Conservation (phyloP, 2,113 vertebrate species). For the Cromileptes altivelis region DNA sequence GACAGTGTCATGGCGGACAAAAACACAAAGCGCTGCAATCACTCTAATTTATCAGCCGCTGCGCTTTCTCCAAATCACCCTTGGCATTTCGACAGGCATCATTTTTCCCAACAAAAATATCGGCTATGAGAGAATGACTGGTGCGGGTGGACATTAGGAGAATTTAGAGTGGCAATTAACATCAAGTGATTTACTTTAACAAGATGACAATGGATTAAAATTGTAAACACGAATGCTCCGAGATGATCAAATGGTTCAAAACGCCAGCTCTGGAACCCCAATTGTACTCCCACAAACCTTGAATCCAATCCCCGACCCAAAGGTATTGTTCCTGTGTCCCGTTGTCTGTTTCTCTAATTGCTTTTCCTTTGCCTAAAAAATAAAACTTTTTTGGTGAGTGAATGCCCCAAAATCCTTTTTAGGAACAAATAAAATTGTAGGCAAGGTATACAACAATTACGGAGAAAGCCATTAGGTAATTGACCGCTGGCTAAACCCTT, state of each 20-base stretch:
- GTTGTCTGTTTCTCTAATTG: constrained; percentile 20
- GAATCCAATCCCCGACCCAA: constrained; percentile 14
- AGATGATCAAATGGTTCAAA: constrained; percentile 39
- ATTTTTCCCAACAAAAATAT: constrained; percentile 1
- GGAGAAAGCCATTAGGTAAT: constrained; percentile 59
- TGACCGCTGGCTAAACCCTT: constrained; percentile 29
- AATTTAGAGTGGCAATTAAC: constrained; percentile 22
- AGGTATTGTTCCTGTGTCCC: constrained; percentile 36
- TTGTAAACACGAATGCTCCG: constrained; percentile 19
- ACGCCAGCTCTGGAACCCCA: not conserved
- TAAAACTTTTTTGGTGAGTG: constrained; percentile 22
- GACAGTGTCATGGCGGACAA: constrained; percentile 4
- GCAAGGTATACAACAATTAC: constrained; percentile 26
- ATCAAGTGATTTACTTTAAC: constrained; percentile 21
- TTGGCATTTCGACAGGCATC: constrained; percentile 27
- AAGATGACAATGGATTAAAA: constrained; percentile 35
- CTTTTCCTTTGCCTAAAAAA: constrained; percentile 19
- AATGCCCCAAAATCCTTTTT: constrained; percentile 28
- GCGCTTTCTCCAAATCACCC: constrained; percentile 7
- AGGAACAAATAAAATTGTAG: constrained; percentile 38
- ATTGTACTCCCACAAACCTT: constrained; percentile 36
- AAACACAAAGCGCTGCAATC: constrained; percentile 41
- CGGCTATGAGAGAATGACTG: not conserved
- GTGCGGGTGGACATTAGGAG: constrained; percentile 8
- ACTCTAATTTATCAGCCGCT: constrained; percentile 38